Evolutionary conservation across 2,797 vertebrate species (phyloP), one percentile per base, ranked within the genome.

Genomic region (Benthosema pterotum): DNA sequence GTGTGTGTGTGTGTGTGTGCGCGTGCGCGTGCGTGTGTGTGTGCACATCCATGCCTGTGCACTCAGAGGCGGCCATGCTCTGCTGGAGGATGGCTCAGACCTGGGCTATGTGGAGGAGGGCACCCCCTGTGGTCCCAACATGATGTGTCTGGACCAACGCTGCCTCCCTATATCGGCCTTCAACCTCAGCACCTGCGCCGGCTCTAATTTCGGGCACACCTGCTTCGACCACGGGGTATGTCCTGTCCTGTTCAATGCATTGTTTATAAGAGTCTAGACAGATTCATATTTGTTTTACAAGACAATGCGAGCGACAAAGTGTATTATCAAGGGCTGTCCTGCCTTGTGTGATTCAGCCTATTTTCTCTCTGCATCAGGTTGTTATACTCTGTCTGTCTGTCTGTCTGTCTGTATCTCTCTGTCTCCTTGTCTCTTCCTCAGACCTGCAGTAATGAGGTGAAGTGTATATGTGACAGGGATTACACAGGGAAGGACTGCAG

Each of bases 401-500:
- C 3, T 54, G 38, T 45, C 47, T 55, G 15, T 16, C 28, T 60
- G n/a, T 16, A n/a, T 2, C 0, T 43, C n/a, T 63, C 8, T 57
- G 25, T 54, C 1, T 46, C 14, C 18, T 22, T 66, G 19, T 52
- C 47, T 62, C 6, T 25, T 19, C 54, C 3, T 0, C 57, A 97
- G 96, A 95, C 94, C 11, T 98, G 96, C 89, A 97, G 96, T 77
- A 98, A 97, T 0, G 96, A 98, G 80, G 96, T 95, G 71, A 97
- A 96, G 75, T 98, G 96, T 69, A 97, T 98, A 91, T 98, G 96
- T 71, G 92, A 96, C 79, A 68, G 94, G 0, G 95, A 97, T 84
- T 96, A 95, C 93, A 97, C 96, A 0, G 96, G 96, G 74, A 98
- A 96, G 86, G 96, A 97, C 89, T 97, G 96, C 91, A 97, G 96